A percentile compares a stretch with the other conserved stretches of the same genome.
Conservation (phyloP, 2,113 vertebrate genomes). For the Paramisgurnus dabryanus region DNA sequence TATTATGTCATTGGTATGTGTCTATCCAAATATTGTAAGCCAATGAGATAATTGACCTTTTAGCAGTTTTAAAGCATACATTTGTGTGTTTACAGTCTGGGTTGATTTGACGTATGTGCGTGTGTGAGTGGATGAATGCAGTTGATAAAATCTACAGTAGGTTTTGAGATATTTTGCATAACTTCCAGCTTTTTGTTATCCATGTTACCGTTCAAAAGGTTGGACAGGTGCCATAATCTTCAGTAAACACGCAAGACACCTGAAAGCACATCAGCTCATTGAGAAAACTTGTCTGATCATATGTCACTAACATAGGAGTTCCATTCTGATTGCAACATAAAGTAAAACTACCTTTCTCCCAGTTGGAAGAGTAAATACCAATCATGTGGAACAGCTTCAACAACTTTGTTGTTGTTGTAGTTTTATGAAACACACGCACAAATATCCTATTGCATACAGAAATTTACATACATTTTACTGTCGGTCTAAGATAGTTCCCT, state of each 20-base stretch:
- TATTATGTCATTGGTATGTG: too few relatives aligned
- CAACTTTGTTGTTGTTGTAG: too few relatives aligned
- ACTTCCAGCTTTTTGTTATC: background rate
- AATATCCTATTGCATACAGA: background rate
- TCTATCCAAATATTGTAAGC: too few relatives aligned
- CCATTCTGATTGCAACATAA: background rate
- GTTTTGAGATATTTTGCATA: conserved; percentile 19
- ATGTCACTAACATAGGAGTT: background rate
- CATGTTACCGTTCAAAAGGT: background rate
- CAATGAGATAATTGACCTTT: too few relatives aligned
- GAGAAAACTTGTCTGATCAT: background rate
- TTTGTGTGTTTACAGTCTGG: background rate
- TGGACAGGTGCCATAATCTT: background rate
- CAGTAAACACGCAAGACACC: background rate
- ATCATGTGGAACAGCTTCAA: too few relatives aligned
- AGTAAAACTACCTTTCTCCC: background rate
- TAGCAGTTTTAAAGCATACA: background rate
- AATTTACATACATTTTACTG: conserved; percentile 58
- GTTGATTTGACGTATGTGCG: background rate
- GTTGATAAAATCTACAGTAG: background rate
- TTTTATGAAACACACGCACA: background rate
- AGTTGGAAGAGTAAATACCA: background rate
- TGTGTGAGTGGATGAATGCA: background rate
- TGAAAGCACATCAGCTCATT: background rate
- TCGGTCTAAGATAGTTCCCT: background rate